These are phyloP conservation scores for Podotricha telesiphe DNA, from an alignment of 2,888 invertebrate genomes.

Conservation along the genomic window DNA sequence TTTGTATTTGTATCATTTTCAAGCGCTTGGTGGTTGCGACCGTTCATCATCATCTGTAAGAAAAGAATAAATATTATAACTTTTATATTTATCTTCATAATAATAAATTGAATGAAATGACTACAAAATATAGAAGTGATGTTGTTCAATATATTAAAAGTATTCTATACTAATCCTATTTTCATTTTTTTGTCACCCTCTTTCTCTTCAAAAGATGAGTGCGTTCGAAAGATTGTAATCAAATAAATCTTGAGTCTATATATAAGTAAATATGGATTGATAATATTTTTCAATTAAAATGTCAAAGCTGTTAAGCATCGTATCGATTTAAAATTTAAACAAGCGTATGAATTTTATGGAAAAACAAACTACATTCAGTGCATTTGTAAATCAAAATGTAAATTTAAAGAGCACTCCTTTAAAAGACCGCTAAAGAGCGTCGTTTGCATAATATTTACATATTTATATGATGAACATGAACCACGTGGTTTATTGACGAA, in stretches of 20 bases:
- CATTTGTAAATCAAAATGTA: constrained; percentile 15
- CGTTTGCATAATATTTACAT: constrained; percentile 36
- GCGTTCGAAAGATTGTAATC: too few relatives aligned
- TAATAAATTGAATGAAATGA: too few relatives aligned
- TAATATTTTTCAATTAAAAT: too few relatives aligned
- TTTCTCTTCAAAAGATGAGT: too few relatives aligned
- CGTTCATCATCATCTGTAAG: constrained; percentile 36
- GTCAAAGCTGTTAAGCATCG: neutral
- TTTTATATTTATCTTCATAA: neutral
- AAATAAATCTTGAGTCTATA: too few relatives aligned
- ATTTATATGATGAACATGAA: constrained; percentile 25
- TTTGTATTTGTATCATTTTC: constrained; percentile 18
- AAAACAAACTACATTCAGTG: constrained; percentile 11
- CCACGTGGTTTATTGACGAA: constrained; percentile 12
- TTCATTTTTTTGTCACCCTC: too few relatives aligned
- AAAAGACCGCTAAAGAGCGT: constrained; percentile 34
- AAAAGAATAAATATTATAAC: neutral
- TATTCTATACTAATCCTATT: too few relatives aligned
- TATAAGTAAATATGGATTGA: too few relatives aligned
- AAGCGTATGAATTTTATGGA: constrained; percentile 2
- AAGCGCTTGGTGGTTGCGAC: neutral
- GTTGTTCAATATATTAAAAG: too few relatives aligned
- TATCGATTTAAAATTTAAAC: neutral
- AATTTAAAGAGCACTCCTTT: constrained; percentile 22
- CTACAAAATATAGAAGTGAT: too few relatives aligned